Percentiles rank a stretch among this genome's conserved stretches.
These are phyloP conservation scores for Gephyroberyx darwinii DNA, from an alignment of 2,797 vertebrate species.

Conservation along the genomic window DNA sequence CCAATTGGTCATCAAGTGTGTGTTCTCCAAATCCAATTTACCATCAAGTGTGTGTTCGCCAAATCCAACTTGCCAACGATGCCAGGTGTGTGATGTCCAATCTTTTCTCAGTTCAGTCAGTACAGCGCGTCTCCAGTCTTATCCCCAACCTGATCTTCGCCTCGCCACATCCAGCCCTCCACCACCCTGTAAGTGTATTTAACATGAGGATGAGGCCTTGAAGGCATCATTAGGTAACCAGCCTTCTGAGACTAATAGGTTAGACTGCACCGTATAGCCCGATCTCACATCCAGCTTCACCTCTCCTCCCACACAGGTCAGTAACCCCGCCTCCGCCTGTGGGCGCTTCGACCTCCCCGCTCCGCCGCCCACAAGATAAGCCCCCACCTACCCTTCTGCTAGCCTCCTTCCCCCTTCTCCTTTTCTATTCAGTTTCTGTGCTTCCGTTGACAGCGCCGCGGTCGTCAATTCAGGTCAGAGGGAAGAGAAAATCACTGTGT, in stretches of 20 bases:
- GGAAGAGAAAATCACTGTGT: too few relatives aligned
- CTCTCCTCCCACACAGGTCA: conserved; percentile 17
- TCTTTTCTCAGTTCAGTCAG: too few relatives aligned
- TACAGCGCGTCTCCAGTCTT: too few relatives aligned
- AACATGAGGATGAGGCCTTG: conserved; percentile 6
- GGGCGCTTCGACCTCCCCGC: conserved; percentile 21
- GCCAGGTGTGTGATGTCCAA: too few relatives aligned
- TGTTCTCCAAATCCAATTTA: too few relatives aligned
- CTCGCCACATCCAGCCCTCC: not conserved
- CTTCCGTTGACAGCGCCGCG: too few relatives aligned
- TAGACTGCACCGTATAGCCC: conserved; percentile 5
- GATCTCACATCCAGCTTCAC: conserved; percentile 26
- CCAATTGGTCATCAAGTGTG: too few relatives aligned
- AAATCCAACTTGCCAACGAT: too few relatives aligned
- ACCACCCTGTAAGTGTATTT: conserved; percentile 19
- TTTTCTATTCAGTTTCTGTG: too few relatives aligned
- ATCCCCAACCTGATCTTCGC: not conserved
- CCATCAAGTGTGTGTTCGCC: too few relatives aligned
- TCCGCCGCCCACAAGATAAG: conserved; percentile 6
- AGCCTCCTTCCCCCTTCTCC: too few relatives aligned
- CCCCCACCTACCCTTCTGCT: not conserved
- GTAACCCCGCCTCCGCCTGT: conserved; percentile 5
- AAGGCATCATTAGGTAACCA: conserved; percentile 38
- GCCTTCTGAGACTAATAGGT: conserved; percentile 27
- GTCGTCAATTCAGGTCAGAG: too few relatives aligned